Evolutionary conservation across 2,113 vertebrate genomes (phyloP).

Genomic region (Abramis brama): DNA sequence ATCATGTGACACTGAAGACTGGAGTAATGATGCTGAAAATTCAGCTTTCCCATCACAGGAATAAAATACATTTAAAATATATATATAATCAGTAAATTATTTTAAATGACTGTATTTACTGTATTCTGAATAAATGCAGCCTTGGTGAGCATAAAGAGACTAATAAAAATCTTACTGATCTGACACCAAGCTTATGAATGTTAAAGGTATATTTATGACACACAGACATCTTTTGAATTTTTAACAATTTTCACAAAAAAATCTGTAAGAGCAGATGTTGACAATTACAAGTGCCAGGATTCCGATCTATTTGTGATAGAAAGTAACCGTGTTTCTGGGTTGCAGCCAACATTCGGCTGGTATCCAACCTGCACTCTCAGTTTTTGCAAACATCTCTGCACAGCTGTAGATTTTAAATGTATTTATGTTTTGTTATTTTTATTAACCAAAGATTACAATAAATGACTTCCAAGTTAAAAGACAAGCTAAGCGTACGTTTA

Average conservation of each 20-base stretch:
- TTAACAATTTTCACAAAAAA: not conserved
- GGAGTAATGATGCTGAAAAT: not conserved
- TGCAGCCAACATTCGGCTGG: not conserved
- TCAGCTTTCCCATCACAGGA: not conserved
- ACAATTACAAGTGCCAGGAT: conserved; percentile 20
- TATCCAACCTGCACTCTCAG: conserved; percentile 8
- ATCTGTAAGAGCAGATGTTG: conserved; percentile 32
- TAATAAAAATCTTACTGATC: not conserved
- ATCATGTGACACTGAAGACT: no score
- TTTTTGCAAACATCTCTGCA: conserved; percentile 15
- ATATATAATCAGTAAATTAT: no score
- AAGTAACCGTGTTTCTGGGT: conserved; percentile 3
- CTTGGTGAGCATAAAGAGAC: not conserved
- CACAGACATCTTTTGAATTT: conserved; percentile 9
- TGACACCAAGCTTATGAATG: not conserved
- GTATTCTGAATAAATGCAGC: not conserved
- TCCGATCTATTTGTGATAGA: conserved; percentile 38
- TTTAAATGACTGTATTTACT: not conserved
- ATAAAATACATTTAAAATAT: no score
- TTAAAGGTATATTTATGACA: not conserved
- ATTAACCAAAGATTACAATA: not conserved
- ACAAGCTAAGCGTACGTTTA: not conserved
- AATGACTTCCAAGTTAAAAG: not conserved
- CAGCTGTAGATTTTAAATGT: not conserved
- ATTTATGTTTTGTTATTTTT: not conserved